Percentiles rank a stretch among this genome's conserved stretches.
Evolutionary conservation across 2,113 vertebrate genomes (phyloP).

Genomic region (Podarcis raffonei): DNA sequence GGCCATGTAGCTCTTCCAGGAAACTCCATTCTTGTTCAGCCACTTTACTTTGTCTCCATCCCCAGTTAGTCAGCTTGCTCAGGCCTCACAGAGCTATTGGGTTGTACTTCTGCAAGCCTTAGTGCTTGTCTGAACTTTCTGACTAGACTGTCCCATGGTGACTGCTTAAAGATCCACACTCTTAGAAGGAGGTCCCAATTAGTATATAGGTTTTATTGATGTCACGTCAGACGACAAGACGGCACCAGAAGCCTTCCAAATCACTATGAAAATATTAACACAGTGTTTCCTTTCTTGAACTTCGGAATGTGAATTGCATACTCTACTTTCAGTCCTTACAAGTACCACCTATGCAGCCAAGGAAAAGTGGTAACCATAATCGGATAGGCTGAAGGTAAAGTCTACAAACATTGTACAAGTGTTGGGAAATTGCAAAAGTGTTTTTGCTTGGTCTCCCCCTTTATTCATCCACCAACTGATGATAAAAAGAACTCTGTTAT

Average conservation of each 20-base stretch:
- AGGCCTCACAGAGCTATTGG: neutral
- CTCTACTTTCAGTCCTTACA: no score
- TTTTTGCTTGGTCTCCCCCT: constrained; percentile 41
- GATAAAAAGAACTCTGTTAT: constrained; percentile 39
- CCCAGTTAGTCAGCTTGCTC: neutral
- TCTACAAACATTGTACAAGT: constrained; percentile 3
- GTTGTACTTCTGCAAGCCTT: no score
- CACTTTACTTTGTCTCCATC: neutral
- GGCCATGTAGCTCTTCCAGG: neutral
- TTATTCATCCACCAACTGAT: constrained; percentile 38
- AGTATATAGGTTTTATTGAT: neutral
- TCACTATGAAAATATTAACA: neutral
- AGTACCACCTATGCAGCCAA: neutral
- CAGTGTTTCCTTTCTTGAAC: neutral
- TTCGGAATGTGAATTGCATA: neutral
- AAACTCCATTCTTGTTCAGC: neutral
- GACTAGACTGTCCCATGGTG: neutral
- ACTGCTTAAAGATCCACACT: neutral
- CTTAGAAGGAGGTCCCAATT: neutral
- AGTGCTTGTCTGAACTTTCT: neutral
- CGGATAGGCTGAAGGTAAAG: constrained; percentile 4
- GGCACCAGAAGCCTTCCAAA: neutral
- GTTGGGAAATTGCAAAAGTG: constrained; percentile 34
- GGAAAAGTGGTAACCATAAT: constrained; percentile 22
- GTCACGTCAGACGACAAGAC: neutral